Conservation (phyloP, 2,888 invertebrate genomes). For the Megalurothrips usitatus region DNA sequence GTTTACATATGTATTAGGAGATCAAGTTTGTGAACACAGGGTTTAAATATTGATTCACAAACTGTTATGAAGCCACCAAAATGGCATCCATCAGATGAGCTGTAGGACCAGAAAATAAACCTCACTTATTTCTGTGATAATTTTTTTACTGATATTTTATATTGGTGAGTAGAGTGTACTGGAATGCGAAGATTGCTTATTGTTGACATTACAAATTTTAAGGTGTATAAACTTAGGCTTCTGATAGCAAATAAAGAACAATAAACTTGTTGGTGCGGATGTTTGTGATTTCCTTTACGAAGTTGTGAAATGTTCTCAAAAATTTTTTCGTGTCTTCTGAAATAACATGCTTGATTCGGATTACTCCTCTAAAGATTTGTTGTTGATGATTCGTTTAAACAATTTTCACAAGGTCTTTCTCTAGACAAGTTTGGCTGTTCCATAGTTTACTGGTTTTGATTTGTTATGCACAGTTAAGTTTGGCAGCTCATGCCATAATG, state of each 20-base stretch:
- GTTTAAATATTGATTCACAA: neutral
- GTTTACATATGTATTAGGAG: neutral
- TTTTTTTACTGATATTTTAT: constrained; percentile 3
- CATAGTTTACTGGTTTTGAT: neutral
- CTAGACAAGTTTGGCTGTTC: neutral
- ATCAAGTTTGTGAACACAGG: neutral
- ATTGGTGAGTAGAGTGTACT: neutral
- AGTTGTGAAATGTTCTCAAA: too few relatives aligned
- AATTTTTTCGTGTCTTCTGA: neutral
- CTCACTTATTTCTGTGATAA: constrained; percentile 13
- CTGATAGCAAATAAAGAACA: neutral
- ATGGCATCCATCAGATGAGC: neutral
- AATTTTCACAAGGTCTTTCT: neutral
- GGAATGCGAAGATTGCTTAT: neutral
- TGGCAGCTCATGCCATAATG: too few relatives aligned
- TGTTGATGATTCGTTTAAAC: neutral
- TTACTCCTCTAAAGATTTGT: neutral
- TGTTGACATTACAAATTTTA: neutral
- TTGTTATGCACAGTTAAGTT: too few relatives aligned
- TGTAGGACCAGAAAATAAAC: constrained; percentile 4
- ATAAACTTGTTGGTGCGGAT: neutral
- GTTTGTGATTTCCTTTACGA: neutral
- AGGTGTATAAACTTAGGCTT: neutral
- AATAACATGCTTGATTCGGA: neutral
- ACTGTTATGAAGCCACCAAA: neutral